phyloP scores from a whole-genome alignment of 2,113 vertebrate species.

The Candoia aspera region DNA sequence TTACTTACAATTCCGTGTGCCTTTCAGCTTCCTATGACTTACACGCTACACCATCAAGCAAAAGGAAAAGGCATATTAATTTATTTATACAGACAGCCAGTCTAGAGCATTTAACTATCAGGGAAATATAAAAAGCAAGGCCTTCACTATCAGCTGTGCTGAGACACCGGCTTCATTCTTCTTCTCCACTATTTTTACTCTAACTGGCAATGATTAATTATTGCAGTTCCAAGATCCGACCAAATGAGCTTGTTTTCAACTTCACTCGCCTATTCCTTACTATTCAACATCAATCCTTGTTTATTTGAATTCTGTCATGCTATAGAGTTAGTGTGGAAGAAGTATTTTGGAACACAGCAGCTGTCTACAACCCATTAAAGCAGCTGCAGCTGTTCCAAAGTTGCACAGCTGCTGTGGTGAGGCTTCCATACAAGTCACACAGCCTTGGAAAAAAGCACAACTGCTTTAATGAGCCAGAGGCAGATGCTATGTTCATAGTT shows the following conservation, averaged over 20 bases:
- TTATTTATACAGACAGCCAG: background rate
- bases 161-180: background rate
- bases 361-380: background rate
- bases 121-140: too few relatives aligned
- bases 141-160: background rate
- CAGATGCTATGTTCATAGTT: background rate
- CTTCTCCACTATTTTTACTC: background rate
- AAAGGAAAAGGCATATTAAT: background rate
- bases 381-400: background rate
- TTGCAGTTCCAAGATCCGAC: background rate
- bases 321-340: background rate
- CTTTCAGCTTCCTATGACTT: background rate
- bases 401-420: background rate
- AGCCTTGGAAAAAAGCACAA: background rate
- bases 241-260: background rate
- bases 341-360: background rate
- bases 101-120: background rate
- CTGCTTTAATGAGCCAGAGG: background rate
- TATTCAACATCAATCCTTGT: background rate
- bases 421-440: background rate
- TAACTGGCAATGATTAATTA: background rate
- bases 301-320: background rate
- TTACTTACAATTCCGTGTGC: too few relatives aligned
- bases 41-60: background rate
- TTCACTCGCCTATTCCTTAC: background rate